Evolutionary conservation across 2,797 vertebrate genomes (phyloP), one percentile per base, ranked within the genome.

Genomic region (Tympanoctomys barrerae): DNA sequence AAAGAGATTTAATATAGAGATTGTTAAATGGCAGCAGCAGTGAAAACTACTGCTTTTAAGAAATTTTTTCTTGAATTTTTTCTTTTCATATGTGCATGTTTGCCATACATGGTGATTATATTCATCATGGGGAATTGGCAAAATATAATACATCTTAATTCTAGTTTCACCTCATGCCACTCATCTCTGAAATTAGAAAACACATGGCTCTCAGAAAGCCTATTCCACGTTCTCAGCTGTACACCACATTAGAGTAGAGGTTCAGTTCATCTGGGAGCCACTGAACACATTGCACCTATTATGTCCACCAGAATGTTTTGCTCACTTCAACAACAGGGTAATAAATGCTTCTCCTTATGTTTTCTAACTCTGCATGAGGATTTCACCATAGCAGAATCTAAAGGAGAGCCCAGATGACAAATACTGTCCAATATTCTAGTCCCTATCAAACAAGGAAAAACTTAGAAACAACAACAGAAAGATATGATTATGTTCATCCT

Each of bases 391-490:
- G 12, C 7, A 83, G 11, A 82, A 96, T 68, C 73, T 52, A 90
- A 90, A 73, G 12, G 24, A 93, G 66, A 87, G 71, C 24, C 0
- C 39, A 66, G 11, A 36, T 62, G 16, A 61, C 49, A 82, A 64
- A 26, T 28, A 82, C 1, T 49, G 75, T 90, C 83, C 42, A 64
- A 22, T 19, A 42, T 90, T 73, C 7, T 0, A 39, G 3, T 2
- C 64, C 33, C 80, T 61, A 33, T 6, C 21, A 96, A 86, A 82
- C 26, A 68, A 95, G 36, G 6, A 71, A 81, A 82, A 89, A 39
- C 16, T 73, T 61, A 75, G 18, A 78, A 88, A 24, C 11, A 85
- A 87, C 6, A 82, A 10, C 18, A 64, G 22, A 75, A 19, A 64
- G 39, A 42, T 81, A 42, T 3, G 19, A 57, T 6, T 16, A 2